Evolutionary conservation across 2,113 vertebrate genomes (phyloP), one percentile per base, ranked within the genome.

Genomic region (Clarias gariepinus): DNA sequence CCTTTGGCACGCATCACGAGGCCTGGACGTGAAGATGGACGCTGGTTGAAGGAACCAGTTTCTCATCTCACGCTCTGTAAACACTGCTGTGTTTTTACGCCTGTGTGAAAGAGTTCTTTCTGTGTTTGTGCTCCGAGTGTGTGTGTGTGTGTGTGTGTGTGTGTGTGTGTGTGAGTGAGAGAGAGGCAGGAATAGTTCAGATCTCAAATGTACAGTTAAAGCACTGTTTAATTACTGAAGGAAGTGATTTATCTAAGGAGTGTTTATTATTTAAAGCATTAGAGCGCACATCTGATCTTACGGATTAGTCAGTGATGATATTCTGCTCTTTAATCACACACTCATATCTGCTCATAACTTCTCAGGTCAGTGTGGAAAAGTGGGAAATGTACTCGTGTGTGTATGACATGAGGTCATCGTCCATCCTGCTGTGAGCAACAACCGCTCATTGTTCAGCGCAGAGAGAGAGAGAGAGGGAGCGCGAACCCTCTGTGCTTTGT

Each of bases 341-440:
- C 12, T 28, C n/a, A 13, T 66, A n/a, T 12, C 63, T 15, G 66
- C 28, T 30, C n/a, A 18, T 33, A 68, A 15, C n/a, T 11, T 66
- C 58, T 76, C 25, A 77, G 74, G 55, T 77, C 86, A 87, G 86
- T 66, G 25, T 73, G 13, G 82, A 74, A 57, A 63, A 58, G 52
- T 3, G 58, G 86, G 86, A 82, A 82, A 66, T n/a, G 36, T 53
- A 19, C 71, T 86, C 12, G 88, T 94, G 92, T 92, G 88, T 92
- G 90, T 91, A 90, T 76, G 89, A 90, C 91, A 90, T 63, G 93
- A 95, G 92, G 92, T 95, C 94, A 95, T 93, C 86, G 93, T 93
- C 91, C 91, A 92, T 95, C 94, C 94, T 92, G 87, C 92, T 92
- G 89, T 87, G 91, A 95, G 92, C 94, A 95, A 93, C 92, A 92